phyloP scores from a whole-genome alignment of 2,888 invertebrate genomes.

The Coenonympha arcania region DNA sequence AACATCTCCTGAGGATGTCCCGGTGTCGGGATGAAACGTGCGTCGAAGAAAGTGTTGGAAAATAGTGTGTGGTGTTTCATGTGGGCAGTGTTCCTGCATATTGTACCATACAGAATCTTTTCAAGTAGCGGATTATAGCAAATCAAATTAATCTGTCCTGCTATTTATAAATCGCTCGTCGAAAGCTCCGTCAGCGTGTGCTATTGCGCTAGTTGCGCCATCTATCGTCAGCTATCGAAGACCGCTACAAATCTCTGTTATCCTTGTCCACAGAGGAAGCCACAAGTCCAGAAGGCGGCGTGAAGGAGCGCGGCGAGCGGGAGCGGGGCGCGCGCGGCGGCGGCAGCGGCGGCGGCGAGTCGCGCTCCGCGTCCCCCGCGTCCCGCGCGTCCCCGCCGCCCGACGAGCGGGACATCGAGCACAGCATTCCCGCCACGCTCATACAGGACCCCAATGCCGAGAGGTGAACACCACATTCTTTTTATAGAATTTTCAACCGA shows the following conservation, averaged over 20 bases:
- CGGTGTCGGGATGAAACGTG: too few species aligned
- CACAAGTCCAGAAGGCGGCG: conserved; percentile 75
- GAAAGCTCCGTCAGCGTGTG: too few species aligned
- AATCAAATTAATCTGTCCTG: too few species aligned
- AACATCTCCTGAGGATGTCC: too few species aligned
- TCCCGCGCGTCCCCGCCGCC: conserved; percentile 51
- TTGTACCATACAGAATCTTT: too few species aligned
- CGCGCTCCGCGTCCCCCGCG: conserved; percentile 55
- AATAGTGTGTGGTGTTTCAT: too few species aligned
- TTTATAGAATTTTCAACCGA: background rate
- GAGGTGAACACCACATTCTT: conserved; percentile 39
- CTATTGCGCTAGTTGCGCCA: too few species aligned
- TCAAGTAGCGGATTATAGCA: too few species aligned
- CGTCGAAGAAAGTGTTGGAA: too few species aligned
- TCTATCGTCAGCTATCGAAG: too few species aligned
- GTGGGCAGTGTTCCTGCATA: too few species aligned
- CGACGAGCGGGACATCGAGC: conserved; percentile 71
- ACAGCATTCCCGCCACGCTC: conserved; percentile 72
- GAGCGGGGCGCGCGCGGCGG: conserved; percentile 61
- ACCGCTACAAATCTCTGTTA: conserved; percentile 17
- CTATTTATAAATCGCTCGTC: too few species aligned
- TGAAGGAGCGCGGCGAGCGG: conserved; percentile 67
- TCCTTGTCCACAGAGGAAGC: conserved; percentile 72
- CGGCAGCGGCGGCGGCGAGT: conserved; percentile 63
- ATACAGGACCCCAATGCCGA: conserved; percentile 71